Conservation (phyloP, 30 jellyfish, hydroid and myxozoan genomes). For the Phacellophora camtschatica region DNA sequence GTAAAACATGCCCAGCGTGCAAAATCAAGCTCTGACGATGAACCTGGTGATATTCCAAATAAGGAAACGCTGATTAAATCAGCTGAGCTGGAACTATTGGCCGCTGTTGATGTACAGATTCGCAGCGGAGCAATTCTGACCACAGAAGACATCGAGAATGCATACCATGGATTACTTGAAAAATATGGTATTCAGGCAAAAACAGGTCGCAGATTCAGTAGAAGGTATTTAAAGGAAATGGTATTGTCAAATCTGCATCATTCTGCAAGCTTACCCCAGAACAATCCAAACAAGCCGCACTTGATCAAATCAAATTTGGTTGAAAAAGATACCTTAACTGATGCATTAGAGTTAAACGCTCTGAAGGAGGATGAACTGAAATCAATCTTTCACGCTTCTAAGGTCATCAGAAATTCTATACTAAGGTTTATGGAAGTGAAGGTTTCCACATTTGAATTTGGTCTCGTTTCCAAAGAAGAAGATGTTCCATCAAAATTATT, state of each 20-base stretch:
- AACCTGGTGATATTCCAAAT: not conserved
- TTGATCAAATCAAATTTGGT: not conserved
- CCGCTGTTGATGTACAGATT: not conserved
- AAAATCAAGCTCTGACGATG: too few species aligned
- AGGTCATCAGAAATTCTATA: not conserved
- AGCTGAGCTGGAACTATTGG: not conserved
- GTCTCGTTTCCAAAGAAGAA: not conserved
- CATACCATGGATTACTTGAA: not conserved
- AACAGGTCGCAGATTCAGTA: not conserved
- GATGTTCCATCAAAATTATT: not conserved
- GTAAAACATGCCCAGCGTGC: too few species aligned
- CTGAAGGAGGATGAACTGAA: not conserved
- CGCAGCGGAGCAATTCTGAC: not conserved
- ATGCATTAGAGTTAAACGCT: not conserved
- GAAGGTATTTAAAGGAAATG: not conserved
- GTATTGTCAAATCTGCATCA: not conserved
- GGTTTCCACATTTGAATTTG: not conserved
- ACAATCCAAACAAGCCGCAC: not conserved
- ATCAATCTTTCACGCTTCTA: not conserved
- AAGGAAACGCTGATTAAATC: not conserved
- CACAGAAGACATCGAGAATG: not conserved
- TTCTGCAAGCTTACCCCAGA: not conserved
- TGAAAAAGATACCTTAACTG: not conserved
- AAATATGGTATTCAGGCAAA: not conserved
- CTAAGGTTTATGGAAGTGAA: not conserved